Evolutionary conservation across 1,140 invertebrate species (phyloP).

Genomic region (Lepidurus apus): DNA sequence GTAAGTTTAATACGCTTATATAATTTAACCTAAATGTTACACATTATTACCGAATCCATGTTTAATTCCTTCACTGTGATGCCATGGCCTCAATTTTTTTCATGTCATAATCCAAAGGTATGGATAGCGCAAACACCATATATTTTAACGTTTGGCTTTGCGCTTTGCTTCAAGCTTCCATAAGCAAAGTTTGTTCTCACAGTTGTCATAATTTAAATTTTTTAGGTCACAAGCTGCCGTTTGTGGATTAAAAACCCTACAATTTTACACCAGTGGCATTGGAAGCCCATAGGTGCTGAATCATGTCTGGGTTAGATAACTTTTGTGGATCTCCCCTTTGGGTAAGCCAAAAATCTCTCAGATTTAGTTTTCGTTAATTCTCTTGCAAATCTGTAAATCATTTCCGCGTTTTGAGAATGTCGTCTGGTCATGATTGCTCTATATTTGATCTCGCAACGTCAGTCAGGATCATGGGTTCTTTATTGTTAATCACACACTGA

Average conservation of each 20-base stretch:
- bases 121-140: too few species aligned
- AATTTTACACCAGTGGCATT: background rate
- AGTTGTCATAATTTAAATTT: too few species aligned
- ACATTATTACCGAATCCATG: background rate
- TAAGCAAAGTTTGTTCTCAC: too few species aligned
- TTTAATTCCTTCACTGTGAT: background rate
- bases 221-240: too few species aligned
- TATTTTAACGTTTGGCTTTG: too few species aligned
- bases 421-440: too few species aligned
- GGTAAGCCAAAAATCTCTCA: constrained; percentile 27
- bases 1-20: background rate
- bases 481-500: background rate
- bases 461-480: background rate
- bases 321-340: constrained; percentile 35
- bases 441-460: constrained; percentile 21
- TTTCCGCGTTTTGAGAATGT: too few species aligned
- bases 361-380: too few species aligned
- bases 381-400: too few species aligned
- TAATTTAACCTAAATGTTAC: background rate
- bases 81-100: background rate
- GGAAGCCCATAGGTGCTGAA: background rate
- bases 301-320: constrained; percentile 28
- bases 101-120: too few species aligned
- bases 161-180: too few species aligned
- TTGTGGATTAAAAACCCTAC: too few species aligned